phyloP scores from a whole-genome alignment of 2,113 vertebrate species.

The Toxostoma redivivum region DNA sequence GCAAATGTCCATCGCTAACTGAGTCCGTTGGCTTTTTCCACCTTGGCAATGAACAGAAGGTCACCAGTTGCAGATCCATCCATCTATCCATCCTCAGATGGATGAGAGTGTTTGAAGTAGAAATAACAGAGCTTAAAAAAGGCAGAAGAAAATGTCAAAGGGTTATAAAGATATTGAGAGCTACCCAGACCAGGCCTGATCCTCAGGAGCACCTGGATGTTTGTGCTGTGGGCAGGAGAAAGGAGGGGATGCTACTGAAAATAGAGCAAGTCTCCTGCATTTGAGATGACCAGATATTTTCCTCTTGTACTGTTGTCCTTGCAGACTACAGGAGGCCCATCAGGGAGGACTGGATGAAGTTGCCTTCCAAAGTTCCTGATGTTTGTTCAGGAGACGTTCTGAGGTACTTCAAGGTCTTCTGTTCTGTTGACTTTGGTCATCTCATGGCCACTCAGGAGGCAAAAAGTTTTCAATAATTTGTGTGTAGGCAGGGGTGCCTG shows the following conservation, averaged over 20 bases:
- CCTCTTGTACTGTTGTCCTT: background rate
- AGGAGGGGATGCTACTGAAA: background rate
- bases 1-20: background rate
- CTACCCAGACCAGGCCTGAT: background rate
- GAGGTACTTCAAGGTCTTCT: background rate
- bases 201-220: background rate
- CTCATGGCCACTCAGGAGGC: background rate
- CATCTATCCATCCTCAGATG: background rate
- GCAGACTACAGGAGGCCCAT: background rate
- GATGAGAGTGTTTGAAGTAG: background rate
- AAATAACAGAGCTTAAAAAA: background rate
- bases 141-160: background rate
- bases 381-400: background rate
- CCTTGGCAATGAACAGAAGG: background rate
- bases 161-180: background rate
- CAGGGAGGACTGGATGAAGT: background rate
- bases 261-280: accelerated
- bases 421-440: background rate
- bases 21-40: background rate
- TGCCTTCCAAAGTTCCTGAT: background rate
- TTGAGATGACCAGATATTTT: background rate
- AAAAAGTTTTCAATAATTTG: background rate
- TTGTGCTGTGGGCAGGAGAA: background rate
- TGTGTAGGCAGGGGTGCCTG: background rate
- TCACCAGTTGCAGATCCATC: background rate